Base-by-base conservation (phyloP, 2,113 vertebrate species). In the Thymallus thymallus region DNA sequence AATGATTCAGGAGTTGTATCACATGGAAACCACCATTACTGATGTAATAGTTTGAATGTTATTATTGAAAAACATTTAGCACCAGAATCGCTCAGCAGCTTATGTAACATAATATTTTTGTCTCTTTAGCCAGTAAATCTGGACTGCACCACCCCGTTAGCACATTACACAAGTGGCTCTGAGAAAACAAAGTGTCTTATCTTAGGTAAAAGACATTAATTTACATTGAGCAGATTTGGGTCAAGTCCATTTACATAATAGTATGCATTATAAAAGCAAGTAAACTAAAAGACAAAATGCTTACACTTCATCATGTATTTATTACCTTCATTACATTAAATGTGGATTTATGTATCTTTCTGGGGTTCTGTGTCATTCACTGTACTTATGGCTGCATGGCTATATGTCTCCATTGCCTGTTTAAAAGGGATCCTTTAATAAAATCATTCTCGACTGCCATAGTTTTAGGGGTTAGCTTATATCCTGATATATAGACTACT, bases 191-290 rank as follows among this genome's bases (percentile, higher is more conserved):
- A 79, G 80, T 78, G 76, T 84, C 83, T 83, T 82, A 83, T 89
- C 83, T 80, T 86, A 87, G 88, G 88, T 92, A 92, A 92, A 91
- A 90, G 87, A 86, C 91, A 92, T 93, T 91, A 56, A 92, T 93
- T 92, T 91, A 84, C 81, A 76, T 24, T 5, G 80, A 90, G 89
- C 91, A 91, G 84, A 92, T 92, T 88, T 90, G 82, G 90, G 89
- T 92, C 90, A 91, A 71, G 79, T 78, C 76, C 85, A 92, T 92
- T 92, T 91, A 87, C 91, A 92, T 92, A 92, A 91, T 77, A 74
- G 77, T 88, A 76, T 88, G 86, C 77, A 84, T 91, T 88, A 91
- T 91, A 81, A 90, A 90, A 88, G 88, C 84, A 88, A 70, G 84
- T 88, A 86, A 89, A 85, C 77, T 87, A 72, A 79, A 82, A 82